These are phyloP conservation scores for Choreutis nemorana DNA, from an alignment of 2,888 invertebrate species.

Conservation along the genomic window DNA sequence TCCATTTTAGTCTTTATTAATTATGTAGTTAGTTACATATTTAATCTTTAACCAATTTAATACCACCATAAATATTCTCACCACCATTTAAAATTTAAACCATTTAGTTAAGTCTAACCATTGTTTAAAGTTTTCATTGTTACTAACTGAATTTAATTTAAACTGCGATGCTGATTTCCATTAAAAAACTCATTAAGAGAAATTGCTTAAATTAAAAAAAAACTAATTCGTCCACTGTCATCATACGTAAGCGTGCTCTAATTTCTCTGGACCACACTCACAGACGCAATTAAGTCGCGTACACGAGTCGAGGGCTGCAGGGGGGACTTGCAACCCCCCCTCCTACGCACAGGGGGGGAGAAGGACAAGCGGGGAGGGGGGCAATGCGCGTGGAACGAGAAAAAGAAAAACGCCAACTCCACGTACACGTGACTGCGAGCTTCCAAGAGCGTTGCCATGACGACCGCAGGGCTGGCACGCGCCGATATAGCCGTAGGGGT, in stretches of 20 bases:
- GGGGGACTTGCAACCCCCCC: conserved; percentile 19
- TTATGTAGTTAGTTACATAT: no score
- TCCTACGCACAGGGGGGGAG: conserved; percentile 13
- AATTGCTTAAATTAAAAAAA: conserved; percentile 1
- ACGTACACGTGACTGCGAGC: conserved; percentile 63
- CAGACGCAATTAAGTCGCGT: conserved; percentile 66
- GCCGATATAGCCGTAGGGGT: neutral
- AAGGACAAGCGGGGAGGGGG: conserved; percentile 49
- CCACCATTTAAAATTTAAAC: no score
- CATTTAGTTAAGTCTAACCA: no score
- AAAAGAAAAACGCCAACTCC: conserved; percentile 55
- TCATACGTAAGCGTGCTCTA: conserved; percentile 42
- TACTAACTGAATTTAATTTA: no score
- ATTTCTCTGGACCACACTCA: conserved; percentile 66
- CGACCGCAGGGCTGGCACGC: conserved; percentile 27
- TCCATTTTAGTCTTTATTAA: no score
- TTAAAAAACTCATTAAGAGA: conserved; percentile 5
- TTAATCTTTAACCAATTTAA: no score
- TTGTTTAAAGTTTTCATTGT: no score
- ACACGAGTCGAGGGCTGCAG: conserved; percentile 46
- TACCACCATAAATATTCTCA: no score
- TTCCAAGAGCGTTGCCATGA: conserved; percentile 55
- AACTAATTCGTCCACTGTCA: conserved; percentile 24
- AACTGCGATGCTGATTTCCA: conserved; percentile 5
- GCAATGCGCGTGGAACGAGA: conserved; percentile 49